Base-by-base conservation (phyloP, 1,140 invertebrate species). In the Heliconius hermathena region DNA sequence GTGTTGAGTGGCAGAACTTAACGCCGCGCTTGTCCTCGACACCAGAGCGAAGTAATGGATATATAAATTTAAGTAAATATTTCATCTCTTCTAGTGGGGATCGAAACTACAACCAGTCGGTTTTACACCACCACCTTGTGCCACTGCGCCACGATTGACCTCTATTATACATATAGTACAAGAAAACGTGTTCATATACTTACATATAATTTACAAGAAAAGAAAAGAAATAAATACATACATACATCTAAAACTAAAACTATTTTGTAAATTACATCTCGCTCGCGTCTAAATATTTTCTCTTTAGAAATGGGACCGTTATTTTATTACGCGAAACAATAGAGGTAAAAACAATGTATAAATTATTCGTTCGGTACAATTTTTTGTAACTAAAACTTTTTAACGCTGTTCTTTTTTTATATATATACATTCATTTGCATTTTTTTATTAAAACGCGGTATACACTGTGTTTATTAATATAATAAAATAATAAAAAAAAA, bases 281-380 rank as follows among this genome's bases (percentile, higher is more conserved):
- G 71, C 71, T 36, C 29, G 70, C 70, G 71, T 72, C 36, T 72
- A 72, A 72, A 72, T 41, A 72, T 41, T 72, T 72, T 72, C 71
- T 72, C 71, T 72, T 72, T 72, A 41, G 71, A 72, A 72, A 72
- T 72, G 71, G 33, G 71, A n/a, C 71, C 71, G 71, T 71, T 71
- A 71, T 33, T 71, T 71, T 71, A 71, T 71, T 71, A 71, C 71
- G 71, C 71, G 29, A 52, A 71, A 71, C 71, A 71, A 71, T 66
- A 66, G 60, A 66, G 33, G 36, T 71, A 41, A 38, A 46, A 72
- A 72, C 60, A 72, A 72, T 72, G 71, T 72, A 72, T 41, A 72
- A 66, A 66, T 66, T 66, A 66, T 66, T 66, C 60, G 60, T 66
- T 66, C 60, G 13, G 60, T 66, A 66, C 60, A 66, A 66, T 29